phyloP scores from a whole-genome alignment of 2,113 vertebrate species.

The Perca flavescens region DNA sequence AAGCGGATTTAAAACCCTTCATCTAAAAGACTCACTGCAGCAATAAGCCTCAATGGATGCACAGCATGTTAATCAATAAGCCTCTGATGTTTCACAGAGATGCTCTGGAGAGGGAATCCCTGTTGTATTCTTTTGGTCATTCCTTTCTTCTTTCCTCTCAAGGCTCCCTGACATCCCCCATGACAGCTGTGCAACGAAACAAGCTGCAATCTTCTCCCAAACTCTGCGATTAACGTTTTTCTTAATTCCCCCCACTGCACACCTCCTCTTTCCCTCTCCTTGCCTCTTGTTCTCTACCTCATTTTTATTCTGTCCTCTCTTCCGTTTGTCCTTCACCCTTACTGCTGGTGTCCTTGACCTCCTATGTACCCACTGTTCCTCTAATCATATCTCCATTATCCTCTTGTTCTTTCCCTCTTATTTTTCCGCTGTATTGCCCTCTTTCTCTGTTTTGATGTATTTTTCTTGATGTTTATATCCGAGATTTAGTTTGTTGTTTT shows the following conservation, averaged over 20 bases:
- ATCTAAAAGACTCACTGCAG: conserved; percentile 51
- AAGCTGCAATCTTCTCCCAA: conserved; percentile 48
- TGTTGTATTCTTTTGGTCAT: conserved; percentile 30
- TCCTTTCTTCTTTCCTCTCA: conserved; percentile 52
- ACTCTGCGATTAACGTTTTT: conserved; percentile 18
- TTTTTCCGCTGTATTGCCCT: background rate
- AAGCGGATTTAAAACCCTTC: conserved; percentile 52
- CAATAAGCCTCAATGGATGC: conserved; percentile 40
- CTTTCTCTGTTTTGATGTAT: conserved; percentile 8
- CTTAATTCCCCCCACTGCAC: background rate
- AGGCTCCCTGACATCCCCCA: conserved; percentile 22
- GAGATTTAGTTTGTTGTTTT: conserved; percentile 15
- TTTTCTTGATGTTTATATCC: background rate
- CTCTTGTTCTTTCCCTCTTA: background rate
- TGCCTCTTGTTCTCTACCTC: conserved; percentile 32
- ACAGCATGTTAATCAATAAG: conserved; percentile 64
- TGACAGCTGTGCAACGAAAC: conserved; percentile 53
- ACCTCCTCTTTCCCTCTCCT: background rate
- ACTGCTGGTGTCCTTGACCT: conserved; percentile 12
- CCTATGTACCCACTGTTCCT: background rate
- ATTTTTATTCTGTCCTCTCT: conserved; percentile 34
- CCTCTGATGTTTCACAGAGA: conserved; percentile 59
- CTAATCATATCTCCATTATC: background rate
- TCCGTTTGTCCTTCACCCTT: conserved; percentile 42
- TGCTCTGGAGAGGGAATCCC: conserved; percentile 46